A percentile compares a stretch with the other conserved stretches of the same genome.
Conservation (phyloP, 2,797 vertebrate species). For the Scolopax rusticola region DNA sequence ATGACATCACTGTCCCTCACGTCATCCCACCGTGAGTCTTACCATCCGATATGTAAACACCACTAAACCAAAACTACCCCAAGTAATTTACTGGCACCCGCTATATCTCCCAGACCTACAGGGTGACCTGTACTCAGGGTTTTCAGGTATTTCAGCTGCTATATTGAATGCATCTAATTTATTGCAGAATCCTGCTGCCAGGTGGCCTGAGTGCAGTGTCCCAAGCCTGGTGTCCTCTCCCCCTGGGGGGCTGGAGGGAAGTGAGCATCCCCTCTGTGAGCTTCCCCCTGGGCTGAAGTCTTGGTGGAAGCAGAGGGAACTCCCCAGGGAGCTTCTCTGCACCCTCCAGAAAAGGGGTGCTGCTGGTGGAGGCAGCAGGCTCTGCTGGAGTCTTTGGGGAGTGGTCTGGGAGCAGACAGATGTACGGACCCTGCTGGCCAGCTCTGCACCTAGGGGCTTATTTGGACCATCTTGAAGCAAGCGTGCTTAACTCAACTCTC, state of each 20-base stretch:
- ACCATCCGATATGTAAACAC: not conserved
- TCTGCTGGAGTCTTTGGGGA: not conserved
- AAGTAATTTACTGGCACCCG: accelerated
- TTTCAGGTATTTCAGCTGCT: not conserved
- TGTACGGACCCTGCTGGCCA: accelerated
- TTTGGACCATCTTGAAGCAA: not conserved
- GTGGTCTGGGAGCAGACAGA: not conserved
- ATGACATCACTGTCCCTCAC: not conserved
- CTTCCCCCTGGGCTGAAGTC: not conserved
- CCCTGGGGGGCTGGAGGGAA: not conserved
- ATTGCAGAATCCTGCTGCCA: not conserved
- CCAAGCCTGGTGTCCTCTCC: accelerated
- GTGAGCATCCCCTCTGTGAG: not conserved
- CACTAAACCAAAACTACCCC: not conserved
- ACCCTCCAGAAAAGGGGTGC: not conserved
- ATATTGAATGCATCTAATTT: accelerated
- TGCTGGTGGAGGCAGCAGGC: not conserved
- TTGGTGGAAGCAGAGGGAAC: not conserved
- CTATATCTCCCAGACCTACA: accelerated
- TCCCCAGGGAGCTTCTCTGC: not conserved
- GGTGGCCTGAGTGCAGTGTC: too few relatives aligned
- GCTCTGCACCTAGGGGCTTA: accelerated
- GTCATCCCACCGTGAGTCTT: not conserved
- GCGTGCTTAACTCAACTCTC: accelerated
- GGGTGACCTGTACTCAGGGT: accelerated